Evolutionary conservation across 2,113 vertebrate species (phyloP).

Genomic region (Ascaphus truei): DNA sequence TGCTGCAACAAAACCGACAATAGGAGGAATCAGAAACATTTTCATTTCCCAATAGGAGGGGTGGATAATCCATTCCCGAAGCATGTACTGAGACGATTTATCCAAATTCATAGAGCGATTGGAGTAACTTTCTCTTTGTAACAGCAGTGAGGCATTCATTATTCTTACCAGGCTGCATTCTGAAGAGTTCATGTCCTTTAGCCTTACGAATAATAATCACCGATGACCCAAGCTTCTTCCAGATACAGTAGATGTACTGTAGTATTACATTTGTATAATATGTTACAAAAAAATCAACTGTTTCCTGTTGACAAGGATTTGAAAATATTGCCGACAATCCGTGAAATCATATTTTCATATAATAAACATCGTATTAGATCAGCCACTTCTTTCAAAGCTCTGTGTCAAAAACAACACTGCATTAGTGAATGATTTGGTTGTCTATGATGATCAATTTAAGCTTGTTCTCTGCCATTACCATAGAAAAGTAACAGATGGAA

Average conservation of each 20-base stretch:
- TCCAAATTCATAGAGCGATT: constrained; percentile 40
- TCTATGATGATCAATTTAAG: neutral
- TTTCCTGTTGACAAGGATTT: too few species aligned
- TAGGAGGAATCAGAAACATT: constrained; percentile 60
- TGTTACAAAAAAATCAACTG: too few species aligned
- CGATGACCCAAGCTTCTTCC: neutral
- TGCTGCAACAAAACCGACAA: constrained; percentile 53
- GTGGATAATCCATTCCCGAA: constrained; percentile 51
- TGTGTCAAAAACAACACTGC: neutral
- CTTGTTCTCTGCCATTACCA: neutral
- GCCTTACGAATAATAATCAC: neutral
- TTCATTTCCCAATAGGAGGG: constrained; percentile 40
- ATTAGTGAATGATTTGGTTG: neutral
- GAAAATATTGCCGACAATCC: too few species aligned
- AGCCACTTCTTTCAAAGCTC: neutral
- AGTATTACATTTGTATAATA: too few species aligned
- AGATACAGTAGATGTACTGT: too few species aligned
- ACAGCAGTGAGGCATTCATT: neutral
- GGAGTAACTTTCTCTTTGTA: neutral
- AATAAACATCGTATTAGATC: neutral
- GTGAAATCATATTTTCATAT: neutral
- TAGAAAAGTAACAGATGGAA: constrained; percentile 7
- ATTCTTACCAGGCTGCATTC: constrained; percentile 27
- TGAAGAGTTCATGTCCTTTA: constrained; percentile 40
- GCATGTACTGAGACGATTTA: constrained; percentile 11